Evolutionary conservation across 2,888 invertebrate genomes (phyloP).

Genomic region (Seira ritae): DNA sequence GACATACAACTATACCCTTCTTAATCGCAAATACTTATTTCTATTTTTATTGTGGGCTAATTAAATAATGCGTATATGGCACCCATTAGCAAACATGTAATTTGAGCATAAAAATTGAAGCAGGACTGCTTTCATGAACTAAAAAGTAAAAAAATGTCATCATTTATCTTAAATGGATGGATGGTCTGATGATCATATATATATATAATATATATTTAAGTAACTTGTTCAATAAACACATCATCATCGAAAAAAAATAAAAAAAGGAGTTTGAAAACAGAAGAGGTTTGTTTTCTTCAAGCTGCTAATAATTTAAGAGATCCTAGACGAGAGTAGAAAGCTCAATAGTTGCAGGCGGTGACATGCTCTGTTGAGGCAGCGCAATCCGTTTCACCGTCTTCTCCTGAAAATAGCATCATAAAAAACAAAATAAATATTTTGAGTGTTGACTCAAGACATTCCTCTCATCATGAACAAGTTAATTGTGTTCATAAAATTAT

Average conservation of each 20-base stretch:
- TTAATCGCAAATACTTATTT: no score
- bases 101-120: slow-evolving; percentile 35
- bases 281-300: neutral
- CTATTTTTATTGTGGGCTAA: neutral
- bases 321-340: slow-evolving; percentile 72
- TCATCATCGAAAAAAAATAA: no score
- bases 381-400: slow-evolving; percentile 70
- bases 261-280: neutral
- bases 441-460: slow-evolving; percentile 3
- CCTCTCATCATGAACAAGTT: neutral
- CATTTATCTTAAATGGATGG: neutral
- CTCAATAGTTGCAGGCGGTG: slow-evolving; percentile 72
- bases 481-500: neutral
- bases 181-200: neutral
- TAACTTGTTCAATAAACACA: neutral
- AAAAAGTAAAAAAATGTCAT: neutral
- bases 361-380: slow-evolving; percentile 67
- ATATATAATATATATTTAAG: no score
- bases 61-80: slow-evolving; percentile 46
- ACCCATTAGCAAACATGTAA: slow-evolving; percentile 44
- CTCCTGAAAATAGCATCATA: slow-evolving; percentile 54
- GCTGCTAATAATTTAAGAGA: neutral
- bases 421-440: slow-evolving; percentile 27
- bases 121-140: neutral
- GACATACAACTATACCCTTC: no score